Evolutionary conservation across 2,888 invertebrate species (phyloP).

Genomic region (Cataglyphis livida): DNA sequence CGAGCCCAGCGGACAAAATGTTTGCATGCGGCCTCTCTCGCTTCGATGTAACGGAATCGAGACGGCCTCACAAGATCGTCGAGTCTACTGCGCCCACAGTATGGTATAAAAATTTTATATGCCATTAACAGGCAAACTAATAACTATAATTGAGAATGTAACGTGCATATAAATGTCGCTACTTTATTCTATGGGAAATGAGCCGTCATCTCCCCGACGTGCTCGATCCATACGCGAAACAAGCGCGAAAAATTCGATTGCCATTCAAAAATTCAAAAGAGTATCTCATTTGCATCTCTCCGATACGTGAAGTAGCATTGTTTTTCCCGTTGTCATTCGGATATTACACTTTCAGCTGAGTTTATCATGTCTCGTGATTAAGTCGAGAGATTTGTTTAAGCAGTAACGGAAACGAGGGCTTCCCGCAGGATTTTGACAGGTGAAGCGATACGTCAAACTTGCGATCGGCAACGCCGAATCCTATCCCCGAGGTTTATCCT

Average conservation of each 20-base stretch:
- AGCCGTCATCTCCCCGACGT: slow-evolving; percentile 42
- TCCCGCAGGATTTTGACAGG: neutral
- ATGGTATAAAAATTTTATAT: slow-evolving; percentile 67
- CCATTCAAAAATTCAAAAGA: slow-evolving; percentile 6
- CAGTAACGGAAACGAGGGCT: neutral
- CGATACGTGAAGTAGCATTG: neutral
- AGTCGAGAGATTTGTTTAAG: slow-evolving; percentile 7
- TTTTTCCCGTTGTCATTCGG: neutral
- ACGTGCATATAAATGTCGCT: slow-evolving; percentile 67
- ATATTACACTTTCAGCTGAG: neutral
- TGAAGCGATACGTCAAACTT: slow-evolving; percentile 47
- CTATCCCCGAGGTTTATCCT: slow-evolving; percentile 42
- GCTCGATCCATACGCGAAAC: slow-evolving; percentile 17
- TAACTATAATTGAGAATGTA: slow-evolving; percentile 71
- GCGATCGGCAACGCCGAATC: slow-evolving; percentile 52
- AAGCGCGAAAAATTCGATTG: neutral
- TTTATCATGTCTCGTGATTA: slow-evolving; percentile 1
- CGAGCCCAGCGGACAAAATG: slow-evolving; percentile 5
- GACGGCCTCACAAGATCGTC: slow-evolving; percentile 22
- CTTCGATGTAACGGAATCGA: slow-evolving; percentile 54
- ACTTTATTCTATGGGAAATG: slow-evolving; percentile 45
- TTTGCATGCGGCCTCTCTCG: neutral
- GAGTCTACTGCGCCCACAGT: neutral
- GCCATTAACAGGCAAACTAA: slow-evolving; percentile 64
- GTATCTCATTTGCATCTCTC: neutral